Base-by-base conservation (phyloP, 2,888 invertebrate species). In the Lochmaea capreae region DNA sequence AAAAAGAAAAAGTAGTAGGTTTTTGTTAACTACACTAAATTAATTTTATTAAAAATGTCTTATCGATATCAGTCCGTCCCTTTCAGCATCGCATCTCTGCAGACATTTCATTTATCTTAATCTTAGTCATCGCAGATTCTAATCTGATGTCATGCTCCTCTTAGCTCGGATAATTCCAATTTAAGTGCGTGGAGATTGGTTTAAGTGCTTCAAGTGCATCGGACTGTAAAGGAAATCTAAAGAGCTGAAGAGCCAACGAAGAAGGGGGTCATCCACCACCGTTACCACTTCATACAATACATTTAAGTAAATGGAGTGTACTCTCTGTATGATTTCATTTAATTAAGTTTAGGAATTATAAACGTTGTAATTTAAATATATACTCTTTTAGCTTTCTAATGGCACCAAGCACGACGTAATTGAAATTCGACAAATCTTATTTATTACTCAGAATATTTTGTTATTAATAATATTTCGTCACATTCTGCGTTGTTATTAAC, bases 81-180 rank as follows among this genome's bases (percentile, higher is more conserved):
- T 14, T 26, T 9, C 33, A 33, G 16, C 3, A 18, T 59, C 4
- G 33, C 12, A 59, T 59, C 59, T 59, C 33, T 33, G 33, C 74
- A 54, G 52, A 54, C 54, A 54, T 54, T 18, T 9, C 54, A 74
- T 74, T 74, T 65, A 71, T 71, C 68, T 74, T 72, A 65, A 74
- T 74, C 68, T 68, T 54, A 65, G 59, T 71, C 46, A 61, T 71
- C 67, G 71, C 65, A 42, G 54, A 71, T 57, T 71, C 70, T 74
- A 71, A 74, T 74, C 65, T 59, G 67, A 71, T 74, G 71, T 71
- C 67, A 59, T 61, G 73, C 65, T 74, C 54, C 71, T 71, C 61
- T 68, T 68, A 59, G 57, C 59, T 67, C 43, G 67, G 42, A 43
- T 59, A 68, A 68, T 68, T 68, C 61, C 61, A 26, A 62, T 68